A percentile compares a stretch with the other conserved stretches of the same genome.
phyloP scores from a whole-genome alignment of 1,140 invertebrate species.

The Camponotus vicinus region DNA sequence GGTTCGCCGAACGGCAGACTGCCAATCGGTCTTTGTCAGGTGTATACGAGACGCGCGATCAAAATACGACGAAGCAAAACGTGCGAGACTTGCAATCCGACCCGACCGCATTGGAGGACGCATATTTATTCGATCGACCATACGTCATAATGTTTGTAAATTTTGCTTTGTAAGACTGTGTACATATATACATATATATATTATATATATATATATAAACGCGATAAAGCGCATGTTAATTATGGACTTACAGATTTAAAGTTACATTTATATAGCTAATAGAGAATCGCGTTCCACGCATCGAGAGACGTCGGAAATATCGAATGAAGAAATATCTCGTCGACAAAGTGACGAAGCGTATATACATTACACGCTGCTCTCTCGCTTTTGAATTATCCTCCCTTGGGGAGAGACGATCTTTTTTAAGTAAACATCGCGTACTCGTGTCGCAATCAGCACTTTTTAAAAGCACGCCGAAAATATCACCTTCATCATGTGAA shows the following conservation, averaged over 20 bases:
- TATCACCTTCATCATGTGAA: constrained; percentile 31
- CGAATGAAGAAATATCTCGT: background rate
- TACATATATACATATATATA: constrained; percentile 83
- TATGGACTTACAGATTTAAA: constrained; percentile 55
- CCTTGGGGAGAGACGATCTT: constrained; percentile 22
- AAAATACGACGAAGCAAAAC: background rate
- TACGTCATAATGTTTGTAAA: constrained; percentile 85
- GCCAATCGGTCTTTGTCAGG: constrained; percentile 6
- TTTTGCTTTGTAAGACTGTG: constrained; percentile 86
- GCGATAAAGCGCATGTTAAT: constrained; percentile 79
- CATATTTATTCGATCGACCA: constrained; percentile 82
- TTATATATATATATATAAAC: constrained; percentile 75
- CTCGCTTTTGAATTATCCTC: constrained; percentile 64
- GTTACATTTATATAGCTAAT: constrained; percentile 64
- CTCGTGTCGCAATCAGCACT: background rate
- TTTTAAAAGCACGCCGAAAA: constrained; percentile 28
- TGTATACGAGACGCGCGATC: constrained; percentile 39
- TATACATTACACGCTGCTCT: constrained; percentile 41
- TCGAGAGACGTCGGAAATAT: constrained; percentile 8
- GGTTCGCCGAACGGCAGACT: background rate
- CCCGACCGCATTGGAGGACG: constrained; percentile 44
- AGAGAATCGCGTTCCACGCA: constrained; percentile 31
- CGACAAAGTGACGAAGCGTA: background rate
- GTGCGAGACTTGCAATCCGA: constrained; percentile 45
- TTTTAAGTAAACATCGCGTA: background rate